Evolutionary conservation across 2,113 vertebrate species (phyloP), one percentile per base, ranked within the genome.

Genomic region (Tympanuchus pallidicinctus): DNA sequence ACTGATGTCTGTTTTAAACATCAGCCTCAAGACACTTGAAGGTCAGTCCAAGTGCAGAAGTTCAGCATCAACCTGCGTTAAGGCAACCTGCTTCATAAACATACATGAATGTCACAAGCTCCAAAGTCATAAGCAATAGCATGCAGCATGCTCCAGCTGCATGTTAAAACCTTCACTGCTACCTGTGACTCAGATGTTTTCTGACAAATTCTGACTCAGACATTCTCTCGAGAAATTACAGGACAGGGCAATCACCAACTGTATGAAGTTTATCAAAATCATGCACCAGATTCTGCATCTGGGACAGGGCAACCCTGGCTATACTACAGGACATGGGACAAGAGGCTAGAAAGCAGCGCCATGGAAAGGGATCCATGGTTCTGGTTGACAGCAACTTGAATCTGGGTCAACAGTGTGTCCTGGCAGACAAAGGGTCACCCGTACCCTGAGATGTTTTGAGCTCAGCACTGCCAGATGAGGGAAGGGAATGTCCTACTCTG

Each of bases 21-120:
- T 19, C 21, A 21, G 30, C 27, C 45, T 79, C 59, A 13, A 0
- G 0, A 48, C 63, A n/a, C 7, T 12, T 56, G 24, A 25, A n/a
- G 25, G 66, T 67, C 56, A 64, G 50, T 12, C 21, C n/a, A 30
- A 45, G 34, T 10, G 12, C 66, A 67, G 45, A 83, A 28, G 38
- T 61, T 60, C 74, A 84, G 43, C 43, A 47, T 11, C 63, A 30
- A 38, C 15, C 47, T 52, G 52, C 30, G 61, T 9, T 3, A 20
- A 15, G 36, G 70, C 30, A 22, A 79, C 36, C 30, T 30, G 69
- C 42, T 7, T n/a, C 84, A 69, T 32, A 42, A 67, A 45, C n/a
- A 13, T 2, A 8, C 61, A 48, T 2, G 64, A 54, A 45, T 6
- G 4, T 13, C 32, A 50, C 8, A 42, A 47, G 34, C 47, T 79